Base-by-base conservation (phyloP, 2,888 invertebrate genomes). In the Deladenus siricidicola region DNA sequence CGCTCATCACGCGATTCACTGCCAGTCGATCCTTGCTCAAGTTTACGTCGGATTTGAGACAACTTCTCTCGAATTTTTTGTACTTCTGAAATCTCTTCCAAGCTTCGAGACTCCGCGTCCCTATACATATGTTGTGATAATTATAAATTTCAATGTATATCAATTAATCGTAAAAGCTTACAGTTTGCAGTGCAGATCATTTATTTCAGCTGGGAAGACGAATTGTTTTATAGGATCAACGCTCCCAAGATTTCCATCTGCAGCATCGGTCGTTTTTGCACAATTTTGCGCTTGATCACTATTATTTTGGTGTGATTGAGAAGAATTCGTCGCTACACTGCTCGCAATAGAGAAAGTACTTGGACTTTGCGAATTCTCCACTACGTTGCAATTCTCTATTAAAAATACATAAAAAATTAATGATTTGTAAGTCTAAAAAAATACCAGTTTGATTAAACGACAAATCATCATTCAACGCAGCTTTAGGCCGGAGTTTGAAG, bases 181-280 rank as follows among this genome's bases (percentile, higher is more conserved):
- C 70, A 75, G 54, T 69, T 75, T 70, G 62, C 76, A 76, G 4
- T 71, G 60, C n/a, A 67, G 67, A 45, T 71, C 71, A 44, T 70
- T 62, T 52, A 73, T 71, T 28, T 72, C 75, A 1, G 71, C 58
- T 2, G 76, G 76, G 48, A 76, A 69, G 51, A 65, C 67, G 51
- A 68, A 70, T 42, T 70, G 67, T 21, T 70, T 68, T 24, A 60
- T 47, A 8, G 51, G 6, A 28, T 53, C 53, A 10, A 39, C 39
- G 8, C 39, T 34, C 39, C 8, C 6, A 34, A 34, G 14, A 34
- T 29, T 51, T 3, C 26, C 21, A 4, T 29, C n/a, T 2, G 23
- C 23, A 24, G 23, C 51, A 21, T 21, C 42, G 4, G 54, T 26
- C 24, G 45, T 42, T n/a, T 10, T 14, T 26, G 23, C 17, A 51